A percentile compares a stretch with the other conserved stretches of the same genome.
Evolutionary conservation across 2,888 invertebrate genomes (phyloP).

Genomic region (Pyrochroa serraticornis): DNA sequence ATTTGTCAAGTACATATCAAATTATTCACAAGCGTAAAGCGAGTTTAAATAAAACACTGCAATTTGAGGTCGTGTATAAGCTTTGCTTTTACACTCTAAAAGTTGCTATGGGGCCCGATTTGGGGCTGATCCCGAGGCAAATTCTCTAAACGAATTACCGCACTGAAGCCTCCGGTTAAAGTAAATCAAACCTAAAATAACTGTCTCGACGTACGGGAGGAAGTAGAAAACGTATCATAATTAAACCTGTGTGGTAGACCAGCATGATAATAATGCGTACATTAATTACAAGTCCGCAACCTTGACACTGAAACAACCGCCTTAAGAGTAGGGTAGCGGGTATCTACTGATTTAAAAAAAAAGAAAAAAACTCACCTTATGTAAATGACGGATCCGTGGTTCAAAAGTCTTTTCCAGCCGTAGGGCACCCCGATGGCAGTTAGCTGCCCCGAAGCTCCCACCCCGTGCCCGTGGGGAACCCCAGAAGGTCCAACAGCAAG

Average conservation of each 20-base stretch:
- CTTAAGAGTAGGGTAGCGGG: background rate
- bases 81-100: too few relatives aligned
- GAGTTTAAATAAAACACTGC: too few relatives aligned
- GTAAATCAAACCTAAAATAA: too few relatives aligned
- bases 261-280: slow-evolving; percentile 1
- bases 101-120: too few relatives aligned
- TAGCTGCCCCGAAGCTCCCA: slow-evolving; percentile 30
- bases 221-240: slow-evolving; percentile 19
- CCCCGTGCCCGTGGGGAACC: slow-evolving; percentile 36
- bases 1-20: too few relatives aligned
- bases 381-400: slow-evolving; percentile 76
- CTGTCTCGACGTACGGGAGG: background rate
- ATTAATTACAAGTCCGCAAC: slow-evolving; percentile 4
- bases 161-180: too few relatives aligned
- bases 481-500: slow-evolving; percentile 51
- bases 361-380: slow-evolving; percentile 66
- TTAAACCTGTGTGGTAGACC: slow-evolving; percentile 4
- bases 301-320: slow-evolving; percentile 9
- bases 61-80: too few relatives aligned
- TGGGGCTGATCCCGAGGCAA: too few relatives aligned
- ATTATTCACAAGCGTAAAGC: too few relatives aligned
- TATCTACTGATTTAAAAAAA: too few relatives aligned
- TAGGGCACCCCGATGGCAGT: slow-evolving; percentile 65
- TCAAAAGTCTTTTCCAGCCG: slow-evolving; percentile 78
- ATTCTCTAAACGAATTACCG: too few relatives aligned